Evolutionary conservation across 2,113 vertebrate genomes (phyloP).

Genomic region (Pantherophis guttatus): DNA sequence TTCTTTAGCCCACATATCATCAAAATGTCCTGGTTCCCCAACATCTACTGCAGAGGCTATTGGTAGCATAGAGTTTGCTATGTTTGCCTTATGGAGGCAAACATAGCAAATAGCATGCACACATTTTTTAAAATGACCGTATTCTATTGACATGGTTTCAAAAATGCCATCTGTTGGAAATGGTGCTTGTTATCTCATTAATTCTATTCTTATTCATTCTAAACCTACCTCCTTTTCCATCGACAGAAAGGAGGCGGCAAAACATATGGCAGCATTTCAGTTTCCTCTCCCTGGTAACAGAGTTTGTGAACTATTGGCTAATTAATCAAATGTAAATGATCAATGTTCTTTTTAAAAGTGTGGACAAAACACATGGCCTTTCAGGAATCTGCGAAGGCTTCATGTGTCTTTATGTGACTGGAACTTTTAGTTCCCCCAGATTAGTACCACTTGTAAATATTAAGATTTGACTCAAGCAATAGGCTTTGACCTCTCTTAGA

Average conservation of each 20-base stretch:
- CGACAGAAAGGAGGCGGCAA: conserved; percentile 17
- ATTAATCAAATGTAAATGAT: conserved; percentile 49
- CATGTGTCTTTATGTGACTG: background rate
- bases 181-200: conserved; percentile 54
- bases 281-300: conserved; percentile 30
- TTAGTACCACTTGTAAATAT: background rate
- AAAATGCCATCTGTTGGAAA: conserved; percentile 45
- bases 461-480: conserved; percentile 7
- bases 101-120: conserved; percentile 13
- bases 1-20: too few species aligned
- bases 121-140: background rate
- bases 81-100: background rate
- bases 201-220: conserved; percentile 45
- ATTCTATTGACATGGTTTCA: conserved; percentile 31
- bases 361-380: conserved; percentile 24
- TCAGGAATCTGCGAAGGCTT: conserved; percentile 9
- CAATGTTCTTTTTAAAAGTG: background rate
- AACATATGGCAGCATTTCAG: conserved; percentile 41
- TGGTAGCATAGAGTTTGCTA: too few species aligned
- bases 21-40: too few species aligned
- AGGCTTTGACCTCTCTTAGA: background rate
- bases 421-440: background rate
- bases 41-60: too few species aligned
- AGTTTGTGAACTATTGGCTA: conserved; percentile 46
- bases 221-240: conserved; percentile 23